Conservation (phyloP, 2,113 vertebrate genomes). For the Macroglossus sobrinus region DNA sequence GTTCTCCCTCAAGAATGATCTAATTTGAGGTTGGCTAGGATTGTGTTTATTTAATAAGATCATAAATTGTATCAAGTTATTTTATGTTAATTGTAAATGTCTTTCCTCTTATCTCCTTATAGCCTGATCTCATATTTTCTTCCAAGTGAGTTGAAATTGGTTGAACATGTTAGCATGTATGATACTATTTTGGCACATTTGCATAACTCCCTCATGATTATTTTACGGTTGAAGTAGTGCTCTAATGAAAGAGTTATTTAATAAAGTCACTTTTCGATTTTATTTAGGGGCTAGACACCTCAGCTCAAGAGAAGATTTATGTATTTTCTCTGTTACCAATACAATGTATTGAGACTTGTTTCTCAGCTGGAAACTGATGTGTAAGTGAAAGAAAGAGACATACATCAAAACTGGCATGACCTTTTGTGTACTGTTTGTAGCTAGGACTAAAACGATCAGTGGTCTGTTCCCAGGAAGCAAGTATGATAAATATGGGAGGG, state of each 20-base stretch:
- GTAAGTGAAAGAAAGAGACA: neutral
- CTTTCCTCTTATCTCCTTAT: neutral
- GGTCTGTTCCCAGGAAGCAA: neutral
- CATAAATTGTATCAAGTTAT: neutral
- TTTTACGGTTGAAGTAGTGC: neutral
- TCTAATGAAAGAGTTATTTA: neutral
- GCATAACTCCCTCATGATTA: neutral
- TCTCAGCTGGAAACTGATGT: neutral
- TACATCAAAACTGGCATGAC: neutral
- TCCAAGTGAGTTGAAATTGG: neutral
- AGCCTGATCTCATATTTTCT: neutral
- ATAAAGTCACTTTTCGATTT: neutral
- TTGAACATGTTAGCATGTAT: neutral
- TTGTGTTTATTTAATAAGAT: neutral
- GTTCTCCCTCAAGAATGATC: neutral
- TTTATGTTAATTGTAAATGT: neutral
- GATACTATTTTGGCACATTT: neutral
- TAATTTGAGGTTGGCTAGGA: neutral
- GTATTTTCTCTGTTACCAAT: neutral
- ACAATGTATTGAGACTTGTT: neutral
- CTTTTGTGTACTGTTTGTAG: neutral
- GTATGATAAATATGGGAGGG: neutral
- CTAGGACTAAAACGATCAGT: neutral
- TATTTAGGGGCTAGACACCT: neutral
- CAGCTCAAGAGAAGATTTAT: neutral